Evolutionary conservation across 2,888 invertebrate genomes (phyloP).

Genomic region (Incurvaria masculella): DNA sequence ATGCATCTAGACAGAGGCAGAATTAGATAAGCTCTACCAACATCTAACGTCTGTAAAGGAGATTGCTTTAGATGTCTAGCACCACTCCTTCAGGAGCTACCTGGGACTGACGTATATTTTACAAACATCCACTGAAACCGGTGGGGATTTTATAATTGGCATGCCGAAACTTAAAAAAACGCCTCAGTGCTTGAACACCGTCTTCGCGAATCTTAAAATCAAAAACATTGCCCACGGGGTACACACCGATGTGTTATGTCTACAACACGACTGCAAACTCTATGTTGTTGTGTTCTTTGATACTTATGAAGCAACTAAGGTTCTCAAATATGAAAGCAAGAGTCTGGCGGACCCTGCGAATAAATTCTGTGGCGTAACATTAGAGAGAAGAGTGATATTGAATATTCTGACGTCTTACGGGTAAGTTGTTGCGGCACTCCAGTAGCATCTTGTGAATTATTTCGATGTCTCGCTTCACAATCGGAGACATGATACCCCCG

Average conservation of each 20-base stretch:
- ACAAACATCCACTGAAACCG: constrained; percentile 80
- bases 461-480: too few relatives aligned
- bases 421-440: too few relatives aligned
- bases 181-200: constrained; percentile 77
- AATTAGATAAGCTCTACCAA: constrained; percentile 62
- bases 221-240: constrained; percentile 96
- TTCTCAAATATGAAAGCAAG: constrained; percentile 64
- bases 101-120: constrained; percentile 89
- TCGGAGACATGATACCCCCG: too few relatives aligned
- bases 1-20: constrained; percentile 62
- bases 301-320: constrained; percentile 83
- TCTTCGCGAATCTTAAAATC: constrained; percentile 86
- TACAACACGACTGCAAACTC: constrained; percentile 92
- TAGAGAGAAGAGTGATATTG: constrained; percentile 92
- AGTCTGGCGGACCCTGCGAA: constrained; percentile 78
- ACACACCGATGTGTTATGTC: constrained; percentile 83
- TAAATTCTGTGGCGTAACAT: constrained; percentile 71
- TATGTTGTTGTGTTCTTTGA: constrained; percentile 98
- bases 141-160: constrained; percentile 86
- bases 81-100: constrained; percentile 89
- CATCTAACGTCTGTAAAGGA: constrained; percentile 66
- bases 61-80: constrained; percentile 90
- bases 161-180: constrained; percentile 80
- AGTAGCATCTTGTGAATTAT: too few relatives aligned
- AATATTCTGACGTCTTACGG: too few relatives aligned